phyloP scores from a whole-genome alignment of 2,113 vertebrate species.

The Hoplias malabaricus region DNA sequence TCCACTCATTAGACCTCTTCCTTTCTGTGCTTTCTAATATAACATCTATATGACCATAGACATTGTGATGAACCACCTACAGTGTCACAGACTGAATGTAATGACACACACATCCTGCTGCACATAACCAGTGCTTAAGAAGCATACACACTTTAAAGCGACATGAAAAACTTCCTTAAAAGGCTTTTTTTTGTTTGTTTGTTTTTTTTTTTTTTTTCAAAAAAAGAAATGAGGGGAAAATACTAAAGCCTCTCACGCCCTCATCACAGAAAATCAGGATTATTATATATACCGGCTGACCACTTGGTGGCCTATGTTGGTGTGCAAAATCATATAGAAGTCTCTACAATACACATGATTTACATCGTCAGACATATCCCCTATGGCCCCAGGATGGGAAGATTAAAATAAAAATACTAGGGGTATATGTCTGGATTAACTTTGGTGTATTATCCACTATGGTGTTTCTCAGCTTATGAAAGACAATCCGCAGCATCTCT shows the following conservation, averaged over 20 bases:
- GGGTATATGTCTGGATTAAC: background rate
- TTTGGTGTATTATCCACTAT: slow-evolving; percentile 39
- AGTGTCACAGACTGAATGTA: slow-evolving; percentile 14
- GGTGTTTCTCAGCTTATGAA: background rate
- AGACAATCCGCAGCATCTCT: background rate
- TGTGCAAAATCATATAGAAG: slow-evolving; percentile 62
- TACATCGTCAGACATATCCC: slow-evolving; percentile 15
- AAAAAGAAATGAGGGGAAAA: slow-evolving; percentile 23
- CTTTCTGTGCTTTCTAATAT: slow-evolving; percentile 7
- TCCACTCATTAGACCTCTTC: background rate
- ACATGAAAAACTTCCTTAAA: slow-evolving; percentile 28
- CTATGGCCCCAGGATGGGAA: background rate
- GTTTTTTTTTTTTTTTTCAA: background rate
- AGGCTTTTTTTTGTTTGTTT: no score
- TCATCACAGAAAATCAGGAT: slow-evolving; percentile 5
- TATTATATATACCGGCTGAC: slow-evolving; percentile 18
- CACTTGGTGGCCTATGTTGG: slow-evolving; percentile 45
- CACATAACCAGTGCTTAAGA: slow-evolving; percentile 2
- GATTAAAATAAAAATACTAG: slow-evolving; percentile 5
- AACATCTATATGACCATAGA: background rate
- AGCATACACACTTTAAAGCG: slow-evolving; percentile 47
- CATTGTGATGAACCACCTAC: background rate
- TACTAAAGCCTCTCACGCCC: slow-evolving; percentile 36
- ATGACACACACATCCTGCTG: slow-evolving; percentile 4
- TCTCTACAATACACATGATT: slow-evolving; percentile 43